A percentile compares a stretch with the other conserved stretches of the same genome.
Evolutionary conservation across 2,797 vertebrate genomes (phyloP).

Genomic region (Tenualosa thibaudeaui): DNA sequence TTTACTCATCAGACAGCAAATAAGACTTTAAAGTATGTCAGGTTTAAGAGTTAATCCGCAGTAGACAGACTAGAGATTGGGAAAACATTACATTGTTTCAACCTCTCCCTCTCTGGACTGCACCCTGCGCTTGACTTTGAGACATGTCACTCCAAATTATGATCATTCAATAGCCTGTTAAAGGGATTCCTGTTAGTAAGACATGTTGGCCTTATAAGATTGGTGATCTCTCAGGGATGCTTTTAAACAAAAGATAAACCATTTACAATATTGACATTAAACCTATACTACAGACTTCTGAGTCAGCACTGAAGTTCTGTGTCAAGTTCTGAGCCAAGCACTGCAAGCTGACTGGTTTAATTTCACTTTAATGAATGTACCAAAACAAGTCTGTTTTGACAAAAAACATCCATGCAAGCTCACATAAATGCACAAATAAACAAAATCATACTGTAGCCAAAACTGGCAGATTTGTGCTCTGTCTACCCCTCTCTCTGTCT

Average conservation of each 20-base stretch:
- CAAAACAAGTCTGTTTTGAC: background rate
- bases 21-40: background rate
- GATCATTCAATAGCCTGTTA: background rate
- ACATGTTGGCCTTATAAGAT: no score
- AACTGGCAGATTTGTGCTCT: background rate
- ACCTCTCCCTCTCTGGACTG: background rate
- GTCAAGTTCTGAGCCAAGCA: background rate
- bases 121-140: background rate
- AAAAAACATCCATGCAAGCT: background rate
- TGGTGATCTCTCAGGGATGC: no score
- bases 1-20: background rate
- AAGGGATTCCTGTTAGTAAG: background rate
- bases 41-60: conserved; percentile 64
- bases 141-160: background rate
- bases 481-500: background rate
- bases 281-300: background rate
- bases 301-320: background rate
- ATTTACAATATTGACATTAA: background rate
- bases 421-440: background rate
- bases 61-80: conserved; percentile 24
- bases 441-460: background rate
- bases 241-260: background rate
- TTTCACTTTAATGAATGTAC: background rate
- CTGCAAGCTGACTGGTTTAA: background rate
- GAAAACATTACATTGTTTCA: background rate